Conservation (phyloP, 2,797 vertebrate genomes). For the Acanthurus leucopareius region DNA sequence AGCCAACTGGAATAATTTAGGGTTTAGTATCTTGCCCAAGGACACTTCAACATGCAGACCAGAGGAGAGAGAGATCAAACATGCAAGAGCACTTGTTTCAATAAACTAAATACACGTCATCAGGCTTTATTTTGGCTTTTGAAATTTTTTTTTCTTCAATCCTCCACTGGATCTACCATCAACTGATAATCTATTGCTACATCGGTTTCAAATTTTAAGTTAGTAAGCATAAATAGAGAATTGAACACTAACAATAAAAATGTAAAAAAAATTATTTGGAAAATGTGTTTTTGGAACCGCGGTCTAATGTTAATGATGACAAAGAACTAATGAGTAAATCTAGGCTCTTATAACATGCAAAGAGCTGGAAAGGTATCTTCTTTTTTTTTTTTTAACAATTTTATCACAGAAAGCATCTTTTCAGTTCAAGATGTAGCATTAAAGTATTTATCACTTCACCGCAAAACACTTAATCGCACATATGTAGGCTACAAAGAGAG, state of each 20-base stretch:
- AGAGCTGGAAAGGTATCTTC: neutral
- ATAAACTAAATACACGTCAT: neutral
- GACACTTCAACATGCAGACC: too few relatives aligned
- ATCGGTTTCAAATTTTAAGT: too few relatives aligned
- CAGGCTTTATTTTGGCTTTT: constrained; percentile 3
- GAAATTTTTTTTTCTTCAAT: neutral
- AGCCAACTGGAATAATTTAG: too few relatives aligned
- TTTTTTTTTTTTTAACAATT: neutral
- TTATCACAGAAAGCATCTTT: neutral
- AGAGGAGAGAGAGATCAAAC: too few relatives aligned
- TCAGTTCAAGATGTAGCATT: constrained; percentile 13
- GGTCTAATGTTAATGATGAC: neutral
- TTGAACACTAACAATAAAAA: too few relatives aligned
- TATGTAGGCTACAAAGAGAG: constrained; percentile 21
- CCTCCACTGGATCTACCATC: neutral
- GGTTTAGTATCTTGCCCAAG: too few relatives aligned
- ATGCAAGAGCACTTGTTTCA: too few relatives aligned
- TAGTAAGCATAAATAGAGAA: too few relatives aligned
- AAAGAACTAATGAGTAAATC: neutral
- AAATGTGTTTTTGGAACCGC: too few relatives aligned
- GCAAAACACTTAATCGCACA: constrained; percentile 10
- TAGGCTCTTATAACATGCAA: neutral
- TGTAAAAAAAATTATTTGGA: too few relatives aligned
- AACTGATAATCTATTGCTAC: constrained; percentile 24
- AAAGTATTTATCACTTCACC: constrained; percentile 23